Base-by-base conservation (phyloP, 2,888 invertebrate species). In the Aspidiotus destructor region DNA sequence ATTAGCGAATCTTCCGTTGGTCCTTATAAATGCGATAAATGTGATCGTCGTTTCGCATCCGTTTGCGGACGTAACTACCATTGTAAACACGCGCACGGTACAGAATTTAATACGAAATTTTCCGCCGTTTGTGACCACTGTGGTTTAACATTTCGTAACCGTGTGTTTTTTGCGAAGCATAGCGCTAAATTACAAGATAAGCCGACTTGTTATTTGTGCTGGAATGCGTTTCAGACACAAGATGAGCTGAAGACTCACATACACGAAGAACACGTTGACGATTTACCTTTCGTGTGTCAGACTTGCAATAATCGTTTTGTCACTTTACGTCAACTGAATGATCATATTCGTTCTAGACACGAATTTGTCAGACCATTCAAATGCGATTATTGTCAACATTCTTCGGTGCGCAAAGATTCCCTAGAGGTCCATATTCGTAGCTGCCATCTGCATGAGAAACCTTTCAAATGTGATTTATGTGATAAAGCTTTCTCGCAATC, bases 401-500 rank as follows among this genome's bases (percentile, higher is more conserved):
- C 55, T 15, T n/a, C 62, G n/a, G 54, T 54, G 40, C 62, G 69
- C 8, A 69, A 69, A n/a, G 69, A 69, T 48, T 9, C 62, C 7
- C 15, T 69, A 11, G 40, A 13, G 42, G 62, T 69, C 40, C 69
- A 69, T 44, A 69, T 69, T 17, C 28, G 69, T n/a, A 41, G 52
- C 13, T 28, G 41, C 8, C 69, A 69, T 58, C 11, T 62, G 10
- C 57, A 57, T 9, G 44, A 57, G 41, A 69, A 62, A 62, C 62
- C 62, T 2, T 69, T 54, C 28, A 16, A 55, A 15, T 69, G 69
- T 62, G 57, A 62, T 15, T 13, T 48, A 6, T 69, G 69, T 41
- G 62, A 62, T 72, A 80, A 81, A 65, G 81, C 82, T 62, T 82
- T 69, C 42, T 62, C 58, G n/a, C 67, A 67, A 41, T 44, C 44